Percentiles rank a stretch among this genome's conserved stretches.
Evolutionary conservation across 2,797 vertebrate genomes (phyloP).

Genomic region (Eidolon dupreanum): DNA sequence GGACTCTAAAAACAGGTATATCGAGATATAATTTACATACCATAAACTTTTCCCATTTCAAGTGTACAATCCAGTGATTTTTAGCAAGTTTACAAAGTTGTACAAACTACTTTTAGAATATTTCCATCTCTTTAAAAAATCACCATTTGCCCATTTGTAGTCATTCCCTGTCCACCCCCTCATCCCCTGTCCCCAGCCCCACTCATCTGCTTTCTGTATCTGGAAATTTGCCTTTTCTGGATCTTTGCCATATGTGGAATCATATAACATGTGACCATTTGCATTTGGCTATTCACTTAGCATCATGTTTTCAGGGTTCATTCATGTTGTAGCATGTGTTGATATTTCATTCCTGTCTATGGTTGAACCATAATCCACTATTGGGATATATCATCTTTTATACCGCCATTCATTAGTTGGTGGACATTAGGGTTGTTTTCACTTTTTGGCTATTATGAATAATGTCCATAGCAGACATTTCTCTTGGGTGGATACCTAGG

Average conservation of each 20-base stretch:
- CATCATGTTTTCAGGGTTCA: neutral
- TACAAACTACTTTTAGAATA: neutral
- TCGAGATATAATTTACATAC: neutral
- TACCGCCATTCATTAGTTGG: neutral
- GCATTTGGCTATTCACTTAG: neutral
- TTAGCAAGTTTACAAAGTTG: neutral
- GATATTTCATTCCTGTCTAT: neutral
- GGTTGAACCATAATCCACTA: neutral
- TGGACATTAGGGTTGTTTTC: neutral
- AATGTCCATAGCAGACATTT: neutral
- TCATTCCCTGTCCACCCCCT: neutral
- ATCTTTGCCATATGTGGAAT: neutral
- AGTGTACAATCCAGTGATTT: neutral
- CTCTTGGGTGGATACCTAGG: neutral
- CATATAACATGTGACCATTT: neutral
- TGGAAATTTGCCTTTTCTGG: neutral
- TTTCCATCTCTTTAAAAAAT: neutral
- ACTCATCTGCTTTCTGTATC: neutral
- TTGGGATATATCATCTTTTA: neutral
- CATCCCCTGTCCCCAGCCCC: neutral
- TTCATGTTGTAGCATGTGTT: rapidly evolving
- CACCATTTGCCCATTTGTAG: neutral
- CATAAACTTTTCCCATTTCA: neutral
- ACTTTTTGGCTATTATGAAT: neutral
- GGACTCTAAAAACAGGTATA: neutral